Percentiles rank a stretch among this genome's conserved stretches.
phyloP scores from a whole-genome alignment of 37 sponge, comb jelly and placozoan species.

The Theonella swinhoei region DNA sequence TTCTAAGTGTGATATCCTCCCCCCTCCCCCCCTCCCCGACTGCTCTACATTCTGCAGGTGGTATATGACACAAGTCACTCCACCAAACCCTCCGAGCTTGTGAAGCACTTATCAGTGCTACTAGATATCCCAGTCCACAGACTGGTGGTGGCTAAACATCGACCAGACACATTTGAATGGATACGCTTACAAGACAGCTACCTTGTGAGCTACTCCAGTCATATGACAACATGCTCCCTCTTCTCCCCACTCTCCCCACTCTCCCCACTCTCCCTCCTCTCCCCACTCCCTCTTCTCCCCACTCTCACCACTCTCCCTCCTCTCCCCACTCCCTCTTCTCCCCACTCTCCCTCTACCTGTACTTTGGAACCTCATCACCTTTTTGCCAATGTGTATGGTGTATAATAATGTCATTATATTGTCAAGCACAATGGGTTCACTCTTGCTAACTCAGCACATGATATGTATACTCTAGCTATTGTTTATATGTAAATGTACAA shows the following conservation, averaged over 20 bases:
- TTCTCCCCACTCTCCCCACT: neutral
- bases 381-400: neutral
- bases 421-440: neutral
- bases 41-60: constrained; percentile 50
- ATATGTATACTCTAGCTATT: too few species aligned
- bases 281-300: neutral
- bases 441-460: too few species aligned
- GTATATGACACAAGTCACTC: constrained; percentile 47
- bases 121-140: constrained; percentile 34
- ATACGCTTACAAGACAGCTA: constrained; percentile 37
- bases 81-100: constrained; percentile 36
- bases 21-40: too few species aligned
- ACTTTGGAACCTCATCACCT: neutral
- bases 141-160: constrained; percentile 61
- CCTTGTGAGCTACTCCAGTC: neutral
- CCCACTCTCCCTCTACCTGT: neutral
- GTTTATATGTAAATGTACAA: too few species aligned
- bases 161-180: constrained; percentile 66
- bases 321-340: neutral
- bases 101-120: constrained; percentile 4
- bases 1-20: too few species aligned
- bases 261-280: neutral
- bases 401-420: neutral
- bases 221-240: neutral
- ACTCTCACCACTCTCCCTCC: neutral